Evolutionary conservation across 35 echinoderm and acorn worm species (phyloP).

Genomic region (Antedon bifida): DNA sequence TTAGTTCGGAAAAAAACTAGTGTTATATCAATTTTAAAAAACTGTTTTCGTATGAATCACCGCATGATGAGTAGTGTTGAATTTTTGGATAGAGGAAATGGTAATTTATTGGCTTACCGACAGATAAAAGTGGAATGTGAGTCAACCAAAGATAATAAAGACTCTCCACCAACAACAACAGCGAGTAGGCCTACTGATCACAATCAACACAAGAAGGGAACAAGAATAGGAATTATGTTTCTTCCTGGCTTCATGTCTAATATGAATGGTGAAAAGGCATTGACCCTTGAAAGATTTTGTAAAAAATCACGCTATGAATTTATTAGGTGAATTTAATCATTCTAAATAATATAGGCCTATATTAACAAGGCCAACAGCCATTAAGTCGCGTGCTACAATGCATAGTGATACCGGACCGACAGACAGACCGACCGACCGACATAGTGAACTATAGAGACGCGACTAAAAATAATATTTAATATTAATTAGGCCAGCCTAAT

Average conservation of each 20-base stretch:
- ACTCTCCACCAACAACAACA: background rate
- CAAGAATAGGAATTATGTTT: conserved; percentile 56
- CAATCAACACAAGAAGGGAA: too few species aligned
- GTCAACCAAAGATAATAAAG: too few species aligned
- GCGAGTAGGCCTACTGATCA: background rate
- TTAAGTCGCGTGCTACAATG: too few species aligned
- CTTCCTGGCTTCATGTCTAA: conserved; percentile 54
- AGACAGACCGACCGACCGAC: too few species aligned
- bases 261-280: conserved; percentile 59
- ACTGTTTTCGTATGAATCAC: background rate
- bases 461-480: too few species aligned
- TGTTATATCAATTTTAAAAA: background rate
- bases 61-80: background rate
- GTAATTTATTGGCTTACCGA: conserved; percentile 21
- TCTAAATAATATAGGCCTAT: too few species aligned
- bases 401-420: too few species aligned
- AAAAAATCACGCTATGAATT: conserved; percentile 13
- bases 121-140: conserved; percentile 4
- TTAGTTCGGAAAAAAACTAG: background rate
- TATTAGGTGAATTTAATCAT: conserved; percentile 15
- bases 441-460: too few species aligned
- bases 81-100: background rate
- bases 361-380: too few species aligned
- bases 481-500: too few species aligned
- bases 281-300: conserved; percentile 39